phyloP scores from a whole-genome alignment of 1,140 invertebrate genomes.

The Pemphigus obesinymphae region DNA sequence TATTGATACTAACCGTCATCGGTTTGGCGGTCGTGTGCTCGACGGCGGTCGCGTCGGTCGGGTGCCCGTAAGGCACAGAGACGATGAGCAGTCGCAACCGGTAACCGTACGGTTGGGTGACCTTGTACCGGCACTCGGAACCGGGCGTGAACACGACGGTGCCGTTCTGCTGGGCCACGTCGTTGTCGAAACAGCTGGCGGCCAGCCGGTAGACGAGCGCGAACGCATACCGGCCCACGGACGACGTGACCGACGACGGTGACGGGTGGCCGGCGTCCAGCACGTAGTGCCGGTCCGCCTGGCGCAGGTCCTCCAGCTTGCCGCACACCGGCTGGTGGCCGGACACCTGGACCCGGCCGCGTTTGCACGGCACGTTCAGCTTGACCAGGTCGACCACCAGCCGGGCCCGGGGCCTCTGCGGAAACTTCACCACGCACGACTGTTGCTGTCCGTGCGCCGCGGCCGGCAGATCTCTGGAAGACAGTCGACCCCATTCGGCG shows the following conservation, averaged over 20 bases:
- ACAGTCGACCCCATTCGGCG: constrained; percentile 44
- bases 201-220: constrained; percentile 58
- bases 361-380: constrained; percentile 60
- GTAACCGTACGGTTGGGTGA: constrained; percentile 62
- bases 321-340: constrained; percentile 53
- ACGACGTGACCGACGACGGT: constrained; percentile 48
- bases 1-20: constrained; percentile 3
- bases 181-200: constrained; percentile 62
- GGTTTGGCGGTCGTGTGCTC: not conserved
- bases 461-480: constrained; percentile 33
- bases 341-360: constrained; percentile 56
- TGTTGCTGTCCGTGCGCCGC: not conserved
- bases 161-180: constrained; percentile 57
- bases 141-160: constrained; percentile 56
- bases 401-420: constrained; percentile 51
- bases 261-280: constrained; percentile 52
- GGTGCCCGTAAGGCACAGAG: not conserved
- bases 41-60: not conserved
- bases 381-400: constrained; percentile 58
- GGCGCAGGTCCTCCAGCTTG: constrained; percentile 59
- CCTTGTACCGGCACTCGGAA: constrained; percentile 59
- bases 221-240: constrained; percentile 59
- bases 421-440: constrained; percentile 44
- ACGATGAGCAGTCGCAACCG: constrained; percentile 49
- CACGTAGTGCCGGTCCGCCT: constrained; percentile 55